Conservation (phyloP, 2,888 invertebrate genomes). For the Ophraella communa region DNA sequence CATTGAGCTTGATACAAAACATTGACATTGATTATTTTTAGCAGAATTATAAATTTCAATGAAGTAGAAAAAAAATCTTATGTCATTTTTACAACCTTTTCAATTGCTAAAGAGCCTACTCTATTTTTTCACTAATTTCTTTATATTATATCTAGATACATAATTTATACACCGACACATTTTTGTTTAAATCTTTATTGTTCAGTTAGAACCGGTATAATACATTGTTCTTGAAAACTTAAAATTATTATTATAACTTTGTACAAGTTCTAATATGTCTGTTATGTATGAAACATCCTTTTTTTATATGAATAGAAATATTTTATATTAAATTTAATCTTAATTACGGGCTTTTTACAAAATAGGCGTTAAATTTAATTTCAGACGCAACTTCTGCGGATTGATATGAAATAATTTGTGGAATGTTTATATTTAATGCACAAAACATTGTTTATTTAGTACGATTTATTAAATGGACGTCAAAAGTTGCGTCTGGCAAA, state of each 20-base stretch:
- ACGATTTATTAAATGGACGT: background rate
- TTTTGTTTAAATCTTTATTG: too few relatives aligned
- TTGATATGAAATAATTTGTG: constrained; percentile 22
- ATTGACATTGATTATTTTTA: background rate
- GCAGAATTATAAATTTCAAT: too few relatives aligned
- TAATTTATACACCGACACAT: too few relatives aligned
- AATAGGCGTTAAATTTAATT: constrained; percentile 42
- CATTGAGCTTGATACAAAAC: background rate
- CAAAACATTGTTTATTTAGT: constrained; percentile 2
- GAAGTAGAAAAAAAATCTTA: too few relatives aligned
- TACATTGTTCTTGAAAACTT: too few relatives aligned
- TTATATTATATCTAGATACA: too few relatives aligned
- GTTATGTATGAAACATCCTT: background rate
- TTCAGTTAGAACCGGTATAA: too few relatives aligned
- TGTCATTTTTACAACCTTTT: too few relatives aligned
- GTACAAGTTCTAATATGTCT: background rate
- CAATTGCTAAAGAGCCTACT: too few relatives aligned
- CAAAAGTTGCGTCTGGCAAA: constrained; percentile 16
- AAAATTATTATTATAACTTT: too few relatives aligned
- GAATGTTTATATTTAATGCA: constrained; percentile 16
- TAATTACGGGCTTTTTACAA: constrained; percentile 49
- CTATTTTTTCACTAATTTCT: too few relatives aligned
- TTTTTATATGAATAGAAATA: constrained; percentile 44
- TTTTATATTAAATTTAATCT: constrained; percentile 43
- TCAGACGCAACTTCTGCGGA: constrained; percentile 32